Evolutionary conservation across 1,140 invertebrate genomes (phyloP).

Genomic region (Hycleus phaleratus): DNA sequence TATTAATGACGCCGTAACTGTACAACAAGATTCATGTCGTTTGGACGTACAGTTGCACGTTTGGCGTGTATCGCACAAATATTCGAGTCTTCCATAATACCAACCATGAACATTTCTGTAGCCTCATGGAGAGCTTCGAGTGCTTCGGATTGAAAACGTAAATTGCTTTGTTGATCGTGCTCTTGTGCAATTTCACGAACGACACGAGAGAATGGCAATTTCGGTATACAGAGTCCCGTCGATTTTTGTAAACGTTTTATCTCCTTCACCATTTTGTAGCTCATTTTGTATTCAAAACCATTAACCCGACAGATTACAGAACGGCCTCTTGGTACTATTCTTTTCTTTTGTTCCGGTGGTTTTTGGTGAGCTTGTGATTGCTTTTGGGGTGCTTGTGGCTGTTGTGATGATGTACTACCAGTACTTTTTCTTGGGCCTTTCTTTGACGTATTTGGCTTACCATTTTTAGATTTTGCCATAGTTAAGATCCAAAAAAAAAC

Average conservation of each 20-base stretch:
- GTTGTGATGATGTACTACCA: too few species aligned
- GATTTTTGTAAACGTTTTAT: slow-evolving; percentile 2
- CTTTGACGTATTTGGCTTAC: too few species aligned
- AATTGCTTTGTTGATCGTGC: background rate
- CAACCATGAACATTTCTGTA: slow-evolving; percentile 64
- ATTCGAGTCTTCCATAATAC: slow-evolving; percentile 67
- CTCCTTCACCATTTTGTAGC: too few species aligned
- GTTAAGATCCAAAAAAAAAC: too few species aligned
- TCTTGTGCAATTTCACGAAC: slow-evolving; percentile 6
- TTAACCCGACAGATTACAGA: too few species aligned
- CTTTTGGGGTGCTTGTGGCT: too few species aligned
- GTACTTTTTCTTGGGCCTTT: too few species aligned
- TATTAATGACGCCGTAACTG: too few species aligned
- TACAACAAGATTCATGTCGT: slow-evolving; percentile 42
- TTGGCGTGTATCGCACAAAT: slow-evolving; percentile 64
- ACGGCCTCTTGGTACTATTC: too few species aligned
- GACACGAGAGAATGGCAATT: background rate
- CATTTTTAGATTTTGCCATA: too few species aligned
- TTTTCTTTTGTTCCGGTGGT: too few species aligned
- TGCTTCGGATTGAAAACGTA: slow-evolving; percentile 49
- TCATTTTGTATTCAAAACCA: background rate
- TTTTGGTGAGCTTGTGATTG: too few species aligned
- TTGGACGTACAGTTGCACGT: slow-evolving; percentile 64
- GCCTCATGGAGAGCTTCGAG: slow-evolving; percentile 58
- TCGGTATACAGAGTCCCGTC: background rate